phyloP scores from a whole-genome alignment of 2,113 vertebrate species.

The Phrynosoma blainvillii region DNA sequence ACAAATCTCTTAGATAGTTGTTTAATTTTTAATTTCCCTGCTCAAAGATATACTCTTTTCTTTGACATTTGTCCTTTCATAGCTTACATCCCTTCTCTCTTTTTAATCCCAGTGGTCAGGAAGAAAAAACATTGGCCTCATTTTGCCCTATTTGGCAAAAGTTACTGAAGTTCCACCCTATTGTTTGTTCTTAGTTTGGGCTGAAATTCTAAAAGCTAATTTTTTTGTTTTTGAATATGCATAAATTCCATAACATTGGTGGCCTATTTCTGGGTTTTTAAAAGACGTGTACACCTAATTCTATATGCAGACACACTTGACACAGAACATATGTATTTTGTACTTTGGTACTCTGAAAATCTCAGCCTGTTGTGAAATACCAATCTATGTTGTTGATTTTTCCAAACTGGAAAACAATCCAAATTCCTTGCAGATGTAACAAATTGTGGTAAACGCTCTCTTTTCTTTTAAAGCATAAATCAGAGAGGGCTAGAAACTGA shows the following conservation, averaged over 20 bases:
- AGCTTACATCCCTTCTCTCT: background rate
- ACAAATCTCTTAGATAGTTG: background rate
- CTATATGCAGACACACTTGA: slow-evolving; percentile 3
- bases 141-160: background rate
- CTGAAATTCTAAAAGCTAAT: background rate
- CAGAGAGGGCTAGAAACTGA: background rate
- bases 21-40: background rate
- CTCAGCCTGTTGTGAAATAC: slow-evolving; percentile 9
- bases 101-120: background rate
- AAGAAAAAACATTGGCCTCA: background rate
- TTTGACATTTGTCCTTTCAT: background rate
- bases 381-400: background rate
- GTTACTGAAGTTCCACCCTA: background rate
- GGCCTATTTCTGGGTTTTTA: background rate
- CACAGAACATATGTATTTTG: background rate
- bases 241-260: background rate
- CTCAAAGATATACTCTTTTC: background rate
- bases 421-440: slow-evolving; percentile 25
- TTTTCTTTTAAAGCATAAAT: slow-evolving; percentile 6
- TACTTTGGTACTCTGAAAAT: background rate
- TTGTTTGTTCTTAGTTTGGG: background rate
- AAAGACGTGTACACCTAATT: background rate
- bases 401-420: slow-evolving; percentile 7
- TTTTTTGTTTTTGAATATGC: background rate
- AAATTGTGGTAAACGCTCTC: background rate